phyloP scores from a whole-genome alignment of 2,113 vertebrate species.

The Zeus faber region DNA sequence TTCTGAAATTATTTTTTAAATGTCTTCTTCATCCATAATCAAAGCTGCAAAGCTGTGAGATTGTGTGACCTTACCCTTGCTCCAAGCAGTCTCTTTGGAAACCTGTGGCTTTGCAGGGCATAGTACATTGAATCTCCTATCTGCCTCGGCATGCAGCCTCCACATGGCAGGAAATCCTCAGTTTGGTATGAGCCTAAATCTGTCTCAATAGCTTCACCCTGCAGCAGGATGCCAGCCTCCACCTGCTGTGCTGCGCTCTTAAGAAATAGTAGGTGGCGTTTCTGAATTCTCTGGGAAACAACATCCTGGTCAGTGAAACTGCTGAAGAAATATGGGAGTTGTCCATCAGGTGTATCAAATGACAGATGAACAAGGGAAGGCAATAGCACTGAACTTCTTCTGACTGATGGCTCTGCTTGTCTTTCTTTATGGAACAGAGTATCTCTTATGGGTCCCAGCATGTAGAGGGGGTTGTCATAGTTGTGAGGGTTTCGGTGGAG shows the following conservation, averaged over 20 bases:
- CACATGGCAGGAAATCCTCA: slow-evolving; percentile 58
- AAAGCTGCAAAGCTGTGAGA: background rate
- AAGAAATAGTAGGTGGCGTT: slow-evolving; percentile 63
- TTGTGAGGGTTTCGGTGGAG: background rate
- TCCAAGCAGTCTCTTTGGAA: slow-evolving; percentile 50
- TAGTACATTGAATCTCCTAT: slow-evolving; percentile 68
- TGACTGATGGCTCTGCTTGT: slow-evolving; percentile 3
- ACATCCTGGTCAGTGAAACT: slow-evolving; percentile 33
- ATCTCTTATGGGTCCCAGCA: slow-evolving; percentile 25
- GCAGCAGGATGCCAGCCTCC: slow-evolving; percentile 42
- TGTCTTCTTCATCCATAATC: too few relatives aligned
- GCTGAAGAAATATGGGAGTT: slow-evolving; percentile 54
- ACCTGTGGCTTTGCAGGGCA: slow-evolving; percentile 48
- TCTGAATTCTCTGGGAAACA: slow-evolving; percentile 51
- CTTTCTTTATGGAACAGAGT: slow-evolving; percentile 1
- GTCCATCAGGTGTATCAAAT: slow-evolving; percentile 45
- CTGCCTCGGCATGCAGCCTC: slow-evolving; percentile 42
- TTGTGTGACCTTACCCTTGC: slow-evolving; percentile 79
- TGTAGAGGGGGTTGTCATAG: slow-evolving; percentile 60
- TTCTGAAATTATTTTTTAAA: too few relatives aligned
- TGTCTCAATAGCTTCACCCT: slow-evolving; percentile 15
- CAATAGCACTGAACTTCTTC: background rate
- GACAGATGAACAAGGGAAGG: slow-evolving; percentile 45
- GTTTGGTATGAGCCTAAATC: slow-evolving; percentile 34
- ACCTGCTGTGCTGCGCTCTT: slow-evolving; percentile 34